Evolutionary conservation across 2,797 vertebrate species (phyloP), one percentile per base, ranked within the genome.

Genomic region (Tarsius wallacei): DNA sequence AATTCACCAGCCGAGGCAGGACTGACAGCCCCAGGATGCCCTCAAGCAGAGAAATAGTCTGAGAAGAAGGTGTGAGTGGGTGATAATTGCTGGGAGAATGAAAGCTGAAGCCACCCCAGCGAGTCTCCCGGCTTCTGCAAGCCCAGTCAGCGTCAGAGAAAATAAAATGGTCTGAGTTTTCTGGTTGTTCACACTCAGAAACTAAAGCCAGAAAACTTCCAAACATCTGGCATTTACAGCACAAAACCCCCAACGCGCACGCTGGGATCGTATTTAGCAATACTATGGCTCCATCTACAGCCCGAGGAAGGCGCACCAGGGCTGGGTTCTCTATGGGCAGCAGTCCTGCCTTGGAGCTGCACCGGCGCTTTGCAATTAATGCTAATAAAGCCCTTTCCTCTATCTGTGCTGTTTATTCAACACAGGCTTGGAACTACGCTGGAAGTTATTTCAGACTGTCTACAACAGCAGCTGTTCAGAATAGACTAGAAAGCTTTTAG

Each of bases 271-370:
- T n/a, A 28, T 98, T 99, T 98, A 71, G 96, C 98, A 97, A 94
- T 96, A 98, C 87, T 98, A 98, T 95, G 97, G 99, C 99, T 98
- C 98, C 99, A 99, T 96, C 99, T 99, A 98, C 98, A 98, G 99
- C 89, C 97, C 0, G 1, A 83, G 91, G 73, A 96, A n/a, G 97
- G 97, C 91, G 31, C 22, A 19, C 47, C 7, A 0, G 0, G 7
- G 10, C 49, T 31, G 42, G 88, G 7, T 59, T 64, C 26, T n/a
- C 64, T 1, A 1, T 0, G 26, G 28, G 22, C 47, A 8, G 5
- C 74, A 31, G 49, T 63, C 49, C 0, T 4, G 51, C 22, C 77
- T 19, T 3, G 0, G 66, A 51, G 22, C 76, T 36, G 51, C 77
- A 1, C 57, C 1, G 83, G 28, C 94, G 91, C 66, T 0, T 5